Evolutionary conservation across 2,113 vertebrate genomes (phyloP).

Genomic region (Oenanthe melanoleuca): DNA sequence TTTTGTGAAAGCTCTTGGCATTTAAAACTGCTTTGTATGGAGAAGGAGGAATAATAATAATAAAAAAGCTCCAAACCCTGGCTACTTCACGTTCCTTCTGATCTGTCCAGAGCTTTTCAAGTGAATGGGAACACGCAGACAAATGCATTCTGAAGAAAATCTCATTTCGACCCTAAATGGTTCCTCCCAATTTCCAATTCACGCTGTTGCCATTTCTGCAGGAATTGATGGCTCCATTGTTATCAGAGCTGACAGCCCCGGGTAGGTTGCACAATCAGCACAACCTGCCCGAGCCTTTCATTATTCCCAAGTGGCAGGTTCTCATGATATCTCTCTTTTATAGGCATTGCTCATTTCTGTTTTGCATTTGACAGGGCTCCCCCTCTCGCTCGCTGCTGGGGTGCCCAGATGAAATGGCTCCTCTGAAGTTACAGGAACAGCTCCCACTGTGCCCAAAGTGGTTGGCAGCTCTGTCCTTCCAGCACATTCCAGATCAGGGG

Average conservation of each 20-base stretch:
- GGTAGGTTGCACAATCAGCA: conserved; percentile 47
- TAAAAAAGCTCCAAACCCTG: not conserved
- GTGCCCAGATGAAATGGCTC: conserved; percentile 10
- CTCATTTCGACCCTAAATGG: conserved; percentile 56
- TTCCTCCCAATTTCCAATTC: conserved; percentile 70
- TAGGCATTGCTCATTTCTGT: conserved; percentile 50
- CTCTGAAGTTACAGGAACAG: conserved; percentile 25
- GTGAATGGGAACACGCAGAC: not conserved
- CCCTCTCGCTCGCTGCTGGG: not conserved
- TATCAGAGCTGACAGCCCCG: conserved; percentile 67
- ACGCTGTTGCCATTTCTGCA: conserved; percentile 60
- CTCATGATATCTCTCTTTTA: conserved; percentile 62
- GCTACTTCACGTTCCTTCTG: conserved; percentile 16
- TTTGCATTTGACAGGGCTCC: conserved; percentile 36
- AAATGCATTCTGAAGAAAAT: conserved; percentile 63
- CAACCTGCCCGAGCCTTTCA: conserved; percentile 47
- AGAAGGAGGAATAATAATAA: not conserved
- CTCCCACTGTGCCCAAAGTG: rapidly evolving
- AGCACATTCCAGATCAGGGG: not conserved
- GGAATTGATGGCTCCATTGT: conserved; percentile 72
- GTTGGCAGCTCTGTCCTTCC: not conserved
- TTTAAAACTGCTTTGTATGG: conserved; percentile 36
- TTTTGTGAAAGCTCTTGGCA: conserved; percentile 37
- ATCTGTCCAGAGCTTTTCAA: conserved; percentile 52
- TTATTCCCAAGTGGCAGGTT: conserved; percentile 65